A percentile compares a stretch with the other conserved stretches of the same genome.
Conservation (phyloP, 2,113 vertebrate genomes). For the Hypomesus transpacificus region DNA sequence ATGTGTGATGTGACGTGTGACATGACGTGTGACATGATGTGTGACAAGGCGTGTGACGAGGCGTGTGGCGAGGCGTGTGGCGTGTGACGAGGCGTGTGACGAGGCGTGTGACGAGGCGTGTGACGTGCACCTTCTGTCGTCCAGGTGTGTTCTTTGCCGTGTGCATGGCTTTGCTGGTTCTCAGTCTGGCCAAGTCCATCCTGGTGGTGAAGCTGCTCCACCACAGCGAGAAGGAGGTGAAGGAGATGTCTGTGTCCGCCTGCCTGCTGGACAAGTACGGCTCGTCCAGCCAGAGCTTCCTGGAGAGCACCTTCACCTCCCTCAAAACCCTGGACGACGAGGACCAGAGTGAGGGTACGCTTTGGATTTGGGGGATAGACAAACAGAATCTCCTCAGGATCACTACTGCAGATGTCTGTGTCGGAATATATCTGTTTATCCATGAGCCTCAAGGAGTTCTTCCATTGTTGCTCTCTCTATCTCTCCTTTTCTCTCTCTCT, state of each 20-base stretch:
- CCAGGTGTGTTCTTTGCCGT: conserved; percentile 79
- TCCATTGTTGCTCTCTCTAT: background rate
- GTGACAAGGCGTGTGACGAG: too few relatives aligned
- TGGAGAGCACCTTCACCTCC: conserved; percentile 61
- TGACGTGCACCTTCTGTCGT: too few relatives aligned
- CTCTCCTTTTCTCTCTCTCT: background rate
- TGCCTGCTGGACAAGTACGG: conserved; percentile 71
- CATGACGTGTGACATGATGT: too few relatives aligned
- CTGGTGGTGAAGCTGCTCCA: conserved; percentile 80
- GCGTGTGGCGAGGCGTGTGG: too few relatives aligned
- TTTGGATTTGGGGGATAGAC: background rate
- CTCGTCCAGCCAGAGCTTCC: conserved; percentile 60
- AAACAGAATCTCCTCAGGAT: too few relatives aligned
- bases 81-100: too few relatives aligned
- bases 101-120: too few relatives aligned
- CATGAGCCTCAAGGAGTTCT: too few relatives aligned
- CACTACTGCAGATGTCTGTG: too few relatives aligned
- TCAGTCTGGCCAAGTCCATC: conserved; percentile 81
- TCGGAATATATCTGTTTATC: too few relatives aligned
- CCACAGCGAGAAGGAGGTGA: conserved; percentile 60
- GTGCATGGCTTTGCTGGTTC: conserved; percentile 81
- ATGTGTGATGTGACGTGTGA: too few relatives aligned
- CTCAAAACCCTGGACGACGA: conserved; percentile 57
- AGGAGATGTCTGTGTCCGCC: conserved; percentile 69
- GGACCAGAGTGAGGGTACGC: conserved; percentile 55